phyloP scores from a whole-genome alignment of 1,140 invertebrate genomes.

The Ericerus pela region DNA sequence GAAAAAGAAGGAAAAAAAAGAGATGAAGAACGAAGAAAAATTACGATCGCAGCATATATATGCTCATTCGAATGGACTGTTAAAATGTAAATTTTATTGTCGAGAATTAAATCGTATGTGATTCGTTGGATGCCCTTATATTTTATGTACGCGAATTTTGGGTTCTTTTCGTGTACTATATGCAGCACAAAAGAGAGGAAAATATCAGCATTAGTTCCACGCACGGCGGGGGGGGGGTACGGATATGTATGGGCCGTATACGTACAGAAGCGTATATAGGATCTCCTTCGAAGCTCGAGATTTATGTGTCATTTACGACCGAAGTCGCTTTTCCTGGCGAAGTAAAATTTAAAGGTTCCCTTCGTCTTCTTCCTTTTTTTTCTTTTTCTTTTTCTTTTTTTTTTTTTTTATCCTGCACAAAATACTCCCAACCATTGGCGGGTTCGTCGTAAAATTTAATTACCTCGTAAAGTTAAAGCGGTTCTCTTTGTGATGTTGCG shows the following conservation, averaged over 20 bases:
- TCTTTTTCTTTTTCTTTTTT: too few relatives aligned
- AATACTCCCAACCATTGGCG: not conserved
- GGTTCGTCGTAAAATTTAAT: conserved; percentile 8
- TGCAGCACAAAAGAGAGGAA: not conserved
- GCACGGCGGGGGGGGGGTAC: not conserved
- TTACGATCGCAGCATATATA: too few relatives aligned
- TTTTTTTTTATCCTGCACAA: not conserved
- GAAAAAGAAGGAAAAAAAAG: too few relatives aligned
- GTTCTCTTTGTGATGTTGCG: conserved; percentile 7
- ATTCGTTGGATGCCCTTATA: not conserved
- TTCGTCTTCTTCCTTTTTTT: too few relatives aligned
- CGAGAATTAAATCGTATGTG: not conserved
- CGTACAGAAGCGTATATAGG: not conserved
- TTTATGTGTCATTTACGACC: conserved; percentile 10
- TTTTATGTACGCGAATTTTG: not conserved
- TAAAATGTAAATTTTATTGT: conserved; percentile 11
- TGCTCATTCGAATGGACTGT: too few relatives aligned
- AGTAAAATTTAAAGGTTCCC: too few relatives aligned
- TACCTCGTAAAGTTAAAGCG: conserved; percentile 10
- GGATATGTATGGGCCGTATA: not conserved
- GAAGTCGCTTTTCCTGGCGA: not conserved
- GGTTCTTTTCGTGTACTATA: not conserved
- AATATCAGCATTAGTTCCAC: not conserved
- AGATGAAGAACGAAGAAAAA: too few relatives aligned
- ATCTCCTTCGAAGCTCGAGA: not conserved